Evolutionary conservation across 2,113 vertebrate genomes (phyloP), one percentile per base, ranked within the genome.

Genomic region (Xiphophorus couchianus): DNA sequence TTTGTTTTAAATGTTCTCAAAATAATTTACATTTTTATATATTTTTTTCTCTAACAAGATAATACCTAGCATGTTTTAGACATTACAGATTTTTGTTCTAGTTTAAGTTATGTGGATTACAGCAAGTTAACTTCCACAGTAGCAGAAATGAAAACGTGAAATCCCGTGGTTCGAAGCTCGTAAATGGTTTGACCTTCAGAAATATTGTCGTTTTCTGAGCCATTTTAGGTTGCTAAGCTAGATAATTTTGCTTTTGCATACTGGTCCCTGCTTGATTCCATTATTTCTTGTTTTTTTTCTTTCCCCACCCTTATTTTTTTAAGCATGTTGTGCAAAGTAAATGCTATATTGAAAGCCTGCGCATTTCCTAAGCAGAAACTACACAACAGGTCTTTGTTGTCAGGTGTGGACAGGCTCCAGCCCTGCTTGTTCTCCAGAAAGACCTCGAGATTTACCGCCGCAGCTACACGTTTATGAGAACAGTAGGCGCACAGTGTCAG

Each of bases 401-500:
- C 81, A 85, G 76, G 84, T 87, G 86, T 75, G 51, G 84, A 86
- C 74, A 66, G 68, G 68, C 74, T 71, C n/a, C 78, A 8, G 66
- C 37, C 62, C 76, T 69, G 37, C 72, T 72, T 81, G 77, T 84
- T 76, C 73, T 80, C 73, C 70, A 78, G 68, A 87, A 84, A 86
- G 80, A 84, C 82, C 65, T 74, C 17, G 44, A 71, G 80, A 88
- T 84, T 88, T 81, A 85, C 85, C 86, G 81, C 80, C 78, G 81
- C 27, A 77, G 42, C 51, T 85, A 63, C 44, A 69, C 74, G 62
- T 67, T 76, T 11, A 67, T 6, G 66, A 86, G 86, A 90, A 92
- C 86, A 86, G 86, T 92, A 66, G 74, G 77, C 39, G 77, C 81
- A 87, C 81, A 82, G 89, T 87, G 79, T 74, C 66, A 76, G 80